A percentile compares a stretch with the other conserved stretches of the same genome.
phyloP scores from a whole-genome alignment of 2,113 vertebrate species.

The Elaphurus davidianus region DNA sequence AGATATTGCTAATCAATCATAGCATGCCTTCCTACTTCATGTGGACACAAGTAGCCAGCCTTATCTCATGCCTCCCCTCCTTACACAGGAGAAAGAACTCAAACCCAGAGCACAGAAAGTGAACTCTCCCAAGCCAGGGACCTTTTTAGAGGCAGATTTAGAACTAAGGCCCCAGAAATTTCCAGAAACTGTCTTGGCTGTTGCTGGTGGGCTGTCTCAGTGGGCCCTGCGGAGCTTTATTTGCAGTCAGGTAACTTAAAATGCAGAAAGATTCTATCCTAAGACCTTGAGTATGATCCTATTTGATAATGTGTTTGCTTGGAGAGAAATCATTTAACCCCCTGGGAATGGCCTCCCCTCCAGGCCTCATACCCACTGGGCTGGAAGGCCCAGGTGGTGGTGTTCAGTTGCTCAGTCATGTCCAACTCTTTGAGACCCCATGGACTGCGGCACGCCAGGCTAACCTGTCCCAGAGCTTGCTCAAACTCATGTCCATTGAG shows the following conservation, averaged over 20 bases:
- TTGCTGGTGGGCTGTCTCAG: not conserved
- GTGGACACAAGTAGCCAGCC: no score
- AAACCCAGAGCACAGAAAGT: not conserved
- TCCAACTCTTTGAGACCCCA: not conserved
- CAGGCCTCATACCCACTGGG: not conserved
- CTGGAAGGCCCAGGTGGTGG: not conserved
- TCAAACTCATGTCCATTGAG: not conserved
- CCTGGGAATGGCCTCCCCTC: not conserved
- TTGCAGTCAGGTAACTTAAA: not conserved
- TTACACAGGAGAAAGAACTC: not conserved
- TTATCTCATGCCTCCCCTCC: not conserved
- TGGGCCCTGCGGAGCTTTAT: not conserved
- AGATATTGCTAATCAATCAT: not conserved
- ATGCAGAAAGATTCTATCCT: not conserved
- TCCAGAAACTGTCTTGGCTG: not conserved
- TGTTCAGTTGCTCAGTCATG: not conserved
- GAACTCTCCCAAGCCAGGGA: not conserved
- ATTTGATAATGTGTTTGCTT: not conserved
- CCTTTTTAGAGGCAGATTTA: not conserved
- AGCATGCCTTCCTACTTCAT: not conserved
- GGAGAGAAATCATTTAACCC: not conserved
- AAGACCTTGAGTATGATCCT: not conserved
- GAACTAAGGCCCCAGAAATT: not conserved
- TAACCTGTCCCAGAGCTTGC: not conserved
- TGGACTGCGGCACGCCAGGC: rapidly evolving